Base-by-base conservation (phyloP, 2,797 vertebrate genomes). In the Pangasius sanitwongsei region DNA sequence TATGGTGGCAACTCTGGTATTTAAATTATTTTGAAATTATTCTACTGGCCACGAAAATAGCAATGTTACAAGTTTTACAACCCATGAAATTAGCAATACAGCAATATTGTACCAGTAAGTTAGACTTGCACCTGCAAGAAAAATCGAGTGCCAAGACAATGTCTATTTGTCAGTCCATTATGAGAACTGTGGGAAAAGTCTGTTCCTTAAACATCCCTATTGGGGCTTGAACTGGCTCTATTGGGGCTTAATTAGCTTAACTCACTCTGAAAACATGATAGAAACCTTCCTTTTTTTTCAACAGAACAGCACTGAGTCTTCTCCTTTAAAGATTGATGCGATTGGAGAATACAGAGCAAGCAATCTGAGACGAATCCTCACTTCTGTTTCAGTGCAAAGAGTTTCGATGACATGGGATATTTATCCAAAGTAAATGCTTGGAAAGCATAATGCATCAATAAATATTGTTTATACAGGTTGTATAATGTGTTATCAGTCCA, bases 201-300 rank as follows among this genome's bases (percentile, higher is more conserved):
- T 48, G 7, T 50, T 84, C 28, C 41, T 69, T 53, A 31, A 50
- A 67, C 28, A 31, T 84, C 59, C 20, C 82, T 31, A 50, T 34
- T 69, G 59, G 61, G 82, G 41, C 61, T 83, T 83, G 41, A 83
- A 18, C 59, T 44, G 57, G 37, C 57, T 41, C 81, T 44, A 48
- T n/a, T 65, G 83, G 63, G 83, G 48, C 65, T 85, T 69, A 69
- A 67, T 84, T 67, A 84, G 63, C 44, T 84, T 67, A 53, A 34
- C 6, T 80, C 31, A 80, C 15, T 34, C 31, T 34, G 53, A 80
- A 82, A 69, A 83, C 59, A 63, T 63, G 23, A 82, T 57, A 41
- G 11, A 61, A 44, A 50, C 57, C 28, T n/a, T 67, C 59, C 8
- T 34, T 83, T 55, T 53, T 80, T 82, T 44, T 34, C 61, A 65